phyloP scores from a whole-genome alignment of 2,888 invertebrate genomes.

The Archips crataeganus region DNA sequence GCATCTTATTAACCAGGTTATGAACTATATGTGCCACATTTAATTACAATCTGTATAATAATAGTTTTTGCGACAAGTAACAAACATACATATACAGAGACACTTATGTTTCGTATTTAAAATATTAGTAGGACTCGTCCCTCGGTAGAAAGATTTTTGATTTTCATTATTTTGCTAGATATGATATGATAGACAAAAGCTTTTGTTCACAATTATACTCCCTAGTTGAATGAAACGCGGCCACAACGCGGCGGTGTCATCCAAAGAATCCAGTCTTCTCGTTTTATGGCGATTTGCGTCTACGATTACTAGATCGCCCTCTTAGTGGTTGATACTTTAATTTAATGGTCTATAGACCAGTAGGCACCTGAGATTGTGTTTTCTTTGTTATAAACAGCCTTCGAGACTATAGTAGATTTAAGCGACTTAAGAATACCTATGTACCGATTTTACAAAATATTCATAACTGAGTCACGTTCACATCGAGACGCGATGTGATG shows the following conservation, averaged over 20 bases:
- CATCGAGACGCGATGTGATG: too few species aligned
- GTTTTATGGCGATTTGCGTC: conserved; percentile 29
- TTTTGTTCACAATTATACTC: conserved; percentile 24
- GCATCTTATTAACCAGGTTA: too few species aligned
- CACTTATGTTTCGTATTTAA: background rate
- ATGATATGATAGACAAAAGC: background rate
- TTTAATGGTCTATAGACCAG: background rate
- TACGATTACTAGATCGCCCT: conserved; percentile 13
- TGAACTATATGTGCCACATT: too few species aligned
- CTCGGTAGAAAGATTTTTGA: too few species aligned
- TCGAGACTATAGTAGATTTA: too few species aligned
- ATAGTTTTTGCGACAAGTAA: too few species aligned
- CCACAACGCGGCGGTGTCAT: conserved; percentile 51
- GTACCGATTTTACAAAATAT: too few species aligned
- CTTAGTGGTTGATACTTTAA: conserved; percentile 4
- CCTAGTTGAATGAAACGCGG: conserved; percentile 53
- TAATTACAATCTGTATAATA: too few species aligned
- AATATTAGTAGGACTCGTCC: background rate
- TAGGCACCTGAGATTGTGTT: background rate
- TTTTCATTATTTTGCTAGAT: too few species aligned
- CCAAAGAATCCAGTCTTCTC: conserved; percentile 41
- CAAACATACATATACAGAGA: too few species aligned
- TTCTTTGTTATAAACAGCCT: background rate
- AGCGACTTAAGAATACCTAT: too few species aligned
- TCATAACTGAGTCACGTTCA: too few species aligned